These are phyloP conservation scores for Hyperoodon ampullatus DNA, from an alignment of 2,113 vertebrate genomes.

Conservation along the genomic window DNA sequence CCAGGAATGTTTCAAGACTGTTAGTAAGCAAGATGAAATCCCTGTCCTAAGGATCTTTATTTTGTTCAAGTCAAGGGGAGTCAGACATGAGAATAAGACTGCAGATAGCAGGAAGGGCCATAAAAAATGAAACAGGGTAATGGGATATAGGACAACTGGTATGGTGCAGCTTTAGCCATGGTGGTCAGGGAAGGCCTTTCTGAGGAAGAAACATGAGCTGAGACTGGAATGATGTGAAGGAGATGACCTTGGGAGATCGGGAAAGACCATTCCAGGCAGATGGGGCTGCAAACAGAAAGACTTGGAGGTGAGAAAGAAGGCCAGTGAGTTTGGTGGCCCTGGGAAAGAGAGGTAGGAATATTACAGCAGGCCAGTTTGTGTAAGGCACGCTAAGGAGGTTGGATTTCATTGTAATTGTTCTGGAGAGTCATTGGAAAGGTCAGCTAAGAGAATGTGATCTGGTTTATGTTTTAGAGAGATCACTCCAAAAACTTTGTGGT, in stretches of 20 bases:
- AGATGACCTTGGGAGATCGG: background rate
- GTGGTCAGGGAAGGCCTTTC: background rate
- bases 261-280: background rate
- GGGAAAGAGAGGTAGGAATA: background rate
- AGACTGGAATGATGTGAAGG: background rate
- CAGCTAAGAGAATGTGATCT: background rate
- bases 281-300: background rate
- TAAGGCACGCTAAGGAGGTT: background rate
- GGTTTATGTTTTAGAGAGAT: background rate
- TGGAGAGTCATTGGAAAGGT: background rate
- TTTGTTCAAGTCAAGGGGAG: background rate
- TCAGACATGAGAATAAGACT: background rate
- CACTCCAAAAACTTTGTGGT: background rate
- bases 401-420: background rate
- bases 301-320: background rate
- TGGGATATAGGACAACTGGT: background rate
- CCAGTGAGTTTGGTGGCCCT: background rate
- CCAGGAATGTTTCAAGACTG: slow-evolving; percentile 6
- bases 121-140: background rate
- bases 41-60: background rate
- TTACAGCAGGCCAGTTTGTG: background rate
- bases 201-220: background rate
- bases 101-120: background rate
- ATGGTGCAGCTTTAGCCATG: background rate
- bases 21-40: background rate